These are phyloP conservation scores for Anastrepha obliqua DNA, from an alignment of 1,140 invertebrate genomes.

Conservation along the genomic window DNA sequence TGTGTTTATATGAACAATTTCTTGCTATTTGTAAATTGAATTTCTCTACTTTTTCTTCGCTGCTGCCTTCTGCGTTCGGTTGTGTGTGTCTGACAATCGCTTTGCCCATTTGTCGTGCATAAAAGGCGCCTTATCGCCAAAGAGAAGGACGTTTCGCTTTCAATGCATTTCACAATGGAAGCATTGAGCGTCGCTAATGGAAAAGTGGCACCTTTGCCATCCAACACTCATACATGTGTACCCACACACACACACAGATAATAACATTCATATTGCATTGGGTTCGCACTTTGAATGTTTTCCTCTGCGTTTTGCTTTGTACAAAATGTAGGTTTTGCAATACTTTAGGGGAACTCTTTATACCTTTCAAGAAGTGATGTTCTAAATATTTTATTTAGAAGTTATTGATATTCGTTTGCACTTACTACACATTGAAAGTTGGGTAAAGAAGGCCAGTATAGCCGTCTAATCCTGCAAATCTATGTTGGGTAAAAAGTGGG, in stretches of 20 bases:
- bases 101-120: slow-evolving; percentile 23
- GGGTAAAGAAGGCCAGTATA: too few relatives aligned
- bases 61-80: background rate
- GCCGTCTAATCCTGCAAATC: too few relatives aligned
- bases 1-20: background rate
- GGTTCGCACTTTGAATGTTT: background rate
- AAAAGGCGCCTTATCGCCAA: background rate
- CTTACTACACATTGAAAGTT: too few relatives aligned
- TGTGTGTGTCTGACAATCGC: background rate
- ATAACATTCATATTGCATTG: background rate
- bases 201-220: background rate
- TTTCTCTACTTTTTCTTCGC: background rate
- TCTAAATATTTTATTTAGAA: too few relatives aligned
- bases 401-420: too few relatives aligned
- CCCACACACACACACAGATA: background rate
- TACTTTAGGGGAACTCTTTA: too few relatives aligned
- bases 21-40: slow-evolving; percentile 43
- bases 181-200: background rate
- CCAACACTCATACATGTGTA: too few relatives aligned
- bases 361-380: too few relatives aligned
- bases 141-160: slow-evolving; percentile 23
- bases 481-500: too few relatives aligned
- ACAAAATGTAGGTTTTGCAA: too few relatives aligned
- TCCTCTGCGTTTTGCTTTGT: too few relatives aligned
- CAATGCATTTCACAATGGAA: background rate